Percentiles rank a stretch among this genome's conserved stretches.
These are phyloP conservation scores for Adelognathus sp. DNA, from an alignment of 2,888 invertebrate species.

Conservation along the genomic window DNA sequence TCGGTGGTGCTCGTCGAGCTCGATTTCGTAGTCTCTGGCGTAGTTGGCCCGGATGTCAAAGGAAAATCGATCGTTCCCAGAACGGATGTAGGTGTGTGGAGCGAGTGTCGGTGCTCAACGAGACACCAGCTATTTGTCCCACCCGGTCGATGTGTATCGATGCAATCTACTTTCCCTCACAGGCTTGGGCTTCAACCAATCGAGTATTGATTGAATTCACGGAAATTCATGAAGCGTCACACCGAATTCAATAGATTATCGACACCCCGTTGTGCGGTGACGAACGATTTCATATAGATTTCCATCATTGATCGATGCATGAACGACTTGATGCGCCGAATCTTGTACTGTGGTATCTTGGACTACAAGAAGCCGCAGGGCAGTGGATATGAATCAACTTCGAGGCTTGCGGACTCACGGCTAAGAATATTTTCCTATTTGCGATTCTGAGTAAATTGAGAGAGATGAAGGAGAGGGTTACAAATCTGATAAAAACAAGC, in stretches of 20 bases:
- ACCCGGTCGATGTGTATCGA: not conserved
- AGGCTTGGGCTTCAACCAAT: conserved; percentile 21
- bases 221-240: conserved; percentile 45
- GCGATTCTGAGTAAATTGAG: no score
- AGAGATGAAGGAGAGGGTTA: no score
- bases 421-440: no score
- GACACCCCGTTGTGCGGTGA: not conserved
- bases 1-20: conserved; percentile 23
- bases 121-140: not conserved
- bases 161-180: conserved; percentile 2
- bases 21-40: conserved; percentile 39
- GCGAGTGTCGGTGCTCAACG: not conserved
- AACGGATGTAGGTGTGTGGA: not conserved
- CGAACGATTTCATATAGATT: conserved; percentile 21
- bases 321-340: not conserved
- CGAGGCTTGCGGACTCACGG: no score
- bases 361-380: no score
- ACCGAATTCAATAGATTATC: conserved; percentile 35
- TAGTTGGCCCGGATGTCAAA: conserved; percentile 30
- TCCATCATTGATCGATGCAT: conserved; percentile 37
- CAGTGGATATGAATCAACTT: no score
- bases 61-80: conserved; percentile 32
- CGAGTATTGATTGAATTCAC: conserved; percentile 36
- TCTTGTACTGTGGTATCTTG: not conserved
- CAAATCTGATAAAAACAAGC: no score